A percentile compares a stretch with the other conserved stretches of the same genome.
phyloP scores from a whole-genome alignment of 2,797 vertebrate genomes.

The Helarctos malayanus region DNA sequence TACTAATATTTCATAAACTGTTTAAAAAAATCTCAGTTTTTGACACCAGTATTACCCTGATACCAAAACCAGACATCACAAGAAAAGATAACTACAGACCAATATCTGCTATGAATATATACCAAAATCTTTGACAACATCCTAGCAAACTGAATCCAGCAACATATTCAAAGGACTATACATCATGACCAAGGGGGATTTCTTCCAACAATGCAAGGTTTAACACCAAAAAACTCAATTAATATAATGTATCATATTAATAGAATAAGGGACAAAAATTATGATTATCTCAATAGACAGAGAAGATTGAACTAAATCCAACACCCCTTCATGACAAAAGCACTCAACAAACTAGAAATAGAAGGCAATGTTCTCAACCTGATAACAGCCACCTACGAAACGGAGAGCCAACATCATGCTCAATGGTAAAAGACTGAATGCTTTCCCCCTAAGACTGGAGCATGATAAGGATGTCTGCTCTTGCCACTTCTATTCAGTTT shows the following conservation, averaged over 20 bases:
- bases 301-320: not conserved
- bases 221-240: not conserved
- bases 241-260: not conserved
- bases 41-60: not conserved
- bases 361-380: not conserved
- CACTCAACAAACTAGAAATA: not conserved
- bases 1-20: not conserved
- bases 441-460: not conserved
- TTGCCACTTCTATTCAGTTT: not conserved
- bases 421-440: not conserved
- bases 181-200: not conserved
- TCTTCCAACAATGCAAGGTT: not conserved
- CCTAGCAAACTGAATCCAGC: not conserved
- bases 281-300: not conserved
- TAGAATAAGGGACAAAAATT: not conserved
- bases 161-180: not conserved
- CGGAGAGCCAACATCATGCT: not conserved
- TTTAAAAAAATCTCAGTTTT: conserved; percentile 7
- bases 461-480: not conserved
- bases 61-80: not conserved
- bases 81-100: not conserved
- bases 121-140: not conserved
- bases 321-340: not conserved
- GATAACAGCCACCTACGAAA: not conserved
- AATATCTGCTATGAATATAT: not conserved